Conservation (phyloP, 2,797 vertebrate species). For the Okamejei kenojei region DNA sequence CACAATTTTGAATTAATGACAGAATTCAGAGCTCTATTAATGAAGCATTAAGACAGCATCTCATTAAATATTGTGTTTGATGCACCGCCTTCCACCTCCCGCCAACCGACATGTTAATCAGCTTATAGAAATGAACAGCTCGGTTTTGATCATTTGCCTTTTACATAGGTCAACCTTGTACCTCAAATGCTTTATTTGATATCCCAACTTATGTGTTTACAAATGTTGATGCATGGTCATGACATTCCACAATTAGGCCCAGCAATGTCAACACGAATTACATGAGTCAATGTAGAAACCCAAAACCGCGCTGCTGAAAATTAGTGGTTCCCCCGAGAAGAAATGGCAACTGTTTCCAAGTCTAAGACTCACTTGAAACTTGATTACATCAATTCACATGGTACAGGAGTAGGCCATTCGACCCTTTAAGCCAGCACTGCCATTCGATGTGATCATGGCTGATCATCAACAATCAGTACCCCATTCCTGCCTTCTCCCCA, state of each 20-base stretch:
- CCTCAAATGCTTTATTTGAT: background rate
- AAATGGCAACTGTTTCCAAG: no score
- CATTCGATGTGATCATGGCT: no score
- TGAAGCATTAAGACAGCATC: background rate
- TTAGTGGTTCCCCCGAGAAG: no score
- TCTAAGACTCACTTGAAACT: no score
- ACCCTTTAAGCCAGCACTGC: no score
- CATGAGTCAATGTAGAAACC: no score
- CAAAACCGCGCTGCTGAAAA: no score
- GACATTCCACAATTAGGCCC: background rate
- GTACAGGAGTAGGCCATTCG: no score
- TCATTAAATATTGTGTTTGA: conserved; percentile 10
- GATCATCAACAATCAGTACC: no score
- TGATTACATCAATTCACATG: no score
- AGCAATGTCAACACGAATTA: background rate
- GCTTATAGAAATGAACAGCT: background rate
- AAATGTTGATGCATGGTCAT: background rate
- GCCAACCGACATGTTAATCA: background rate
- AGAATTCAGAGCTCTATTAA: background rate
- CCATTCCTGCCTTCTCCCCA: no score
- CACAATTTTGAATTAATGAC: background rate
- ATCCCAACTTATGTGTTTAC: background rate
- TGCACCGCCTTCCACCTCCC: background rate
- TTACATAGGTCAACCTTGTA: background rate
- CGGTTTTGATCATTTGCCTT: background rate